Percentiles rank a stretch among this genome's conserved stretches.
Conservation (phyloP, 2,113 vertebrate genomes). For the Sylvia atricapilla region DNA sequence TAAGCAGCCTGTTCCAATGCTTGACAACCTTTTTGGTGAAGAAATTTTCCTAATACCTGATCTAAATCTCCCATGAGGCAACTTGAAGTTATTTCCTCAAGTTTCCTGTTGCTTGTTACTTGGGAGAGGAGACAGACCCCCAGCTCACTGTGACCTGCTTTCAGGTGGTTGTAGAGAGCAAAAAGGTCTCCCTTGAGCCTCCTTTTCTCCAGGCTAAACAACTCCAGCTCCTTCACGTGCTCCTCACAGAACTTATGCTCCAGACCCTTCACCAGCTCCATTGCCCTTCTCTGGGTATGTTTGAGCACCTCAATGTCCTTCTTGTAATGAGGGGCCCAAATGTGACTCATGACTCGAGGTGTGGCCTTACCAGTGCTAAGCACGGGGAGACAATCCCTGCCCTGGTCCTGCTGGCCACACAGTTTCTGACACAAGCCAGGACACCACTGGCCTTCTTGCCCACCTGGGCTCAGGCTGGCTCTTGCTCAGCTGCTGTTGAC, state of each 20-base stretch:
- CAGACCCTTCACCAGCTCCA: background rate
- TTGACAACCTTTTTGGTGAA: background rate
- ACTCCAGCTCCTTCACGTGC: background rate
- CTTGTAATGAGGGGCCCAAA: background rate
- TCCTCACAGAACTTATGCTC: background rate
- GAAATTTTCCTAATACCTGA: background rate
- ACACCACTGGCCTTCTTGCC: background rate
- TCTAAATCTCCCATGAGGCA: background rate
- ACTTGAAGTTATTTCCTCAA: background rate
- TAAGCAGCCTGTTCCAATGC: background rate
- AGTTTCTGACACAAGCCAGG: background rate
- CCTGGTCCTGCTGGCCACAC: background rate
- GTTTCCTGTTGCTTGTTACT: background rate
- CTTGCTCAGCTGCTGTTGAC: background rate
- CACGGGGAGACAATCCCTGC: accelerated
- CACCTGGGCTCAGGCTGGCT: background rate
- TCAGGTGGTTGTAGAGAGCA: background rate
- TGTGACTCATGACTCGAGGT: accelerated
- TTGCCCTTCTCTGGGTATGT: background rate
- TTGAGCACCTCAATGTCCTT: background rate
- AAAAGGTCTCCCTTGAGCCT: background rate
- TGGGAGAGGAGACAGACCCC: background rate
- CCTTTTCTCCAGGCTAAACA: background rate
- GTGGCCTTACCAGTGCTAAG: background rate
- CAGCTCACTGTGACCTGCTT: background rate